Conservation (phyloP, 1,140 invertebrate genomes). For the Temnothorax curvispinosus region DNA sequence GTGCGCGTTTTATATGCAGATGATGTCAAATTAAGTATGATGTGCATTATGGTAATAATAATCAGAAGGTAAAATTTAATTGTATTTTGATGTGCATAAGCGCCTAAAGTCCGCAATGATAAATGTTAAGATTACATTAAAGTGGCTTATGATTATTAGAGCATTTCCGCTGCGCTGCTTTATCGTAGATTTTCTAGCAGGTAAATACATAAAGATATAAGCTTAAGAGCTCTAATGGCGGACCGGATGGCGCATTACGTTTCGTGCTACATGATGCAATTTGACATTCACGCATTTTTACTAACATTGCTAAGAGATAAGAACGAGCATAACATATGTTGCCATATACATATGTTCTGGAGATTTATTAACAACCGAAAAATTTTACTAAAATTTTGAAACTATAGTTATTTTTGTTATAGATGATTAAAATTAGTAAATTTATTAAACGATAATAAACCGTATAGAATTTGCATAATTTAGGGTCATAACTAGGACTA, state of each 20-base stretch:
- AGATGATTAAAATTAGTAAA: not conserved
- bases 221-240: constrained; percentile 23
- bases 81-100: not conserved
- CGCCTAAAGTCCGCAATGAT: not conserved
- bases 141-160: not conserved
- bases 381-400: not conserved
- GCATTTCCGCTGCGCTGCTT: not conserved
- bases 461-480: not conserved
- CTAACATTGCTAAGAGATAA: not conserved
- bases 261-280: not conserved
- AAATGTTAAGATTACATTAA: constrained; percentile 34
- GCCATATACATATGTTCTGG: too few species aligned
- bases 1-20: not conserved
- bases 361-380: not conserved
- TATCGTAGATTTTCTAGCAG: not conserved
- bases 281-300: not conserved
- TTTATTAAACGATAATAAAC: not conserved
- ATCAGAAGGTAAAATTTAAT: not conserved
- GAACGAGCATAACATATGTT: not conserved
- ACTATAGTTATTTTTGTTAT: not conserved
- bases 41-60: not conserved
- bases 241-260: not conserved
- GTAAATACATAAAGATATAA: constrained; percentile 40
- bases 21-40: not conserved
- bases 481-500: not conserved